Percentiles rank a stretch among this genome's conserved stretches.
Conservation (phyloP, 2,797 vertebrate genomes). For the Pseudochromis fuscus region DNA sequence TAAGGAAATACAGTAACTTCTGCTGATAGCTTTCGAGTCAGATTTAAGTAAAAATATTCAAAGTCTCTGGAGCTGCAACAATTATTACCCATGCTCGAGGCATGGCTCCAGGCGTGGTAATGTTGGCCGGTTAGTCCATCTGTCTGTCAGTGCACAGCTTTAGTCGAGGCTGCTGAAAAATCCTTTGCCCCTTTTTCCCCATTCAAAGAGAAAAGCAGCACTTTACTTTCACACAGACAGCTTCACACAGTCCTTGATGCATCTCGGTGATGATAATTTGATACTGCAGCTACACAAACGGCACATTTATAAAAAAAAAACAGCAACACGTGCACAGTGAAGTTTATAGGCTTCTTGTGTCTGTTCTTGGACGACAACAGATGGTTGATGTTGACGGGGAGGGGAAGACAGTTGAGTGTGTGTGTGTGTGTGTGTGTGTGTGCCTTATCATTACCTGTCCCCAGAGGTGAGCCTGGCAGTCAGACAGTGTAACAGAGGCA, state of each 20-base stretch:
- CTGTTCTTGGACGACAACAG: slow-evolving; percentile 54
- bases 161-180: not conserved
- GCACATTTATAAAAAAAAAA: not conserved
- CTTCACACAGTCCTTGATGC: not conserved
- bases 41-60: too few species aligned
- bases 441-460: slow-evolving; percentile 72
- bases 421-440: slow-evolving; percentile 23
- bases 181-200: not conserved
- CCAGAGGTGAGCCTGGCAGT: slow-evolving; percentile 74
- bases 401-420: slow-evolving; percentile 30
- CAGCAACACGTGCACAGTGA: not conserved
- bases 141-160: not conserved
- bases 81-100: not conserved
- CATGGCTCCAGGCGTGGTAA: not conserved
- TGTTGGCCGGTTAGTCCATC: not conserved
- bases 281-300: slow-evolving; percentile 7
- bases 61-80: not conserved
- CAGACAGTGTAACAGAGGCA: slow-evolving; percentile 73
- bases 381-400: slow-evolving; percentile 64
- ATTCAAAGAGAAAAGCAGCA: not conserved
- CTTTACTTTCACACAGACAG: not conserved
- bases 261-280: not conserved
- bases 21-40: too few species aligned
- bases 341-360: slow-evolving; percentile 12
- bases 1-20: too few species aligned